Percentiles rank a stretch among this genome's conserved stretches.
These are phyloP conservation scores for Xiphophorus hellerii DNA, from an alignment of 2,113 vertebrate genomes.

Conservation along the genomic window DNA sequence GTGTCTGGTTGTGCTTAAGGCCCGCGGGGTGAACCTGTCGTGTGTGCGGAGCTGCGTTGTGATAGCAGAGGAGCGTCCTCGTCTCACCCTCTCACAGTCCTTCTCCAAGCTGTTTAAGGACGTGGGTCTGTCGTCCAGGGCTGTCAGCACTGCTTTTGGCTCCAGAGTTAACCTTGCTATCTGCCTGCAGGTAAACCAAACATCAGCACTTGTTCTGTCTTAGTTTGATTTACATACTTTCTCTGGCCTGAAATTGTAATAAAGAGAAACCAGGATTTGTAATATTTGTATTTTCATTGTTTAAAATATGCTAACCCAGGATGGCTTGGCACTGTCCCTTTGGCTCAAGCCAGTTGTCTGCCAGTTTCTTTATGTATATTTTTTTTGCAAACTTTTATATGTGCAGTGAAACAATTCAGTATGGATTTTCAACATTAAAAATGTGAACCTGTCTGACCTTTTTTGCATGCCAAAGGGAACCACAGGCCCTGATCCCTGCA, in stretches of 20 bases:
- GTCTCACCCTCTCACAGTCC: slow-evolving; percentile 89
- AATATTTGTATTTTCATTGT: too few relatives aligned
- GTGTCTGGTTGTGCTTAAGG: slow-evolving; percentile 71
- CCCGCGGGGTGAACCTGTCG: slow-evolving; percentile 91
- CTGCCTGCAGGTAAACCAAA: slow-evolving; percentile 89
- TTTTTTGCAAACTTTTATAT: too few relatives aligned
- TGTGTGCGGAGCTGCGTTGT: slow-evolving; percentile 95
- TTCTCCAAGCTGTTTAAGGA: slow-evolving; percentile 99
- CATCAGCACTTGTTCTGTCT: neutral
- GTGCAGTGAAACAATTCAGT: neutral
- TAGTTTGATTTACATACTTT: neutral
- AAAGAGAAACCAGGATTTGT: too few relatives aligned
- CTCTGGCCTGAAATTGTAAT: too few relatives aligned
- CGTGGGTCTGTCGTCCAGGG: slow-evolving; percentile 89
- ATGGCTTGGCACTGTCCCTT: too few relatives aligned
- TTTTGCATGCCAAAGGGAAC: slow-evolving; percentile 85
- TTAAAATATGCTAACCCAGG: too few relatives aligned
- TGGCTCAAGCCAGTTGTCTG: too few relatives aligned
- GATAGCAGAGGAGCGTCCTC: slow-evolving; percentile 93
- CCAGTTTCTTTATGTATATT: too few relatives aligned
- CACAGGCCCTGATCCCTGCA: slow-evolving; percentile 96
- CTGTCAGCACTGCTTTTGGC: slow-evolving; percentile 96
- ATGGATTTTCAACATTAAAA: neutral
- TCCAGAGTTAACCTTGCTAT: slow-evolving; percentile 95
- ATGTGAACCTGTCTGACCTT: neutral